These are phyloP conservation scores for Rhysida immarginata DNA, from an alignment of 1,140 invertebrate species.

Conservation along the genomic window DNA sequence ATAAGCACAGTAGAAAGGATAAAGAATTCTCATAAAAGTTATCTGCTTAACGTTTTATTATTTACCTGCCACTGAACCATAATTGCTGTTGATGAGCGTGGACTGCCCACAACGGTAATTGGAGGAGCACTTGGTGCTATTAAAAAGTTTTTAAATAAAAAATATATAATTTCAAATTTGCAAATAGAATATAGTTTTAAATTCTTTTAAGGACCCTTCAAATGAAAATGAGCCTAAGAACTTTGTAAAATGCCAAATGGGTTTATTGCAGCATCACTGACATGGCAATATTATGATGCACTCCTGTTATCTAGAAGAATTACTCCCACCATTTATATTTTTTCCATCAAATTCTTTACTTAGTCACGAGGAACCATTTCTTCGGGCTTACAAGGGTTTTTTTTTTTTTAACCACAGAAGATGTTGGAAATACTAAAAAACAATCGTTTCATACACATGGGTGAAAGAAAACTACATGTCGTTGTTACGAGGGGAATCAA, in stretches of 20 bases:
- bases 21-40: too few species aligned
- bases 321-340: background rate
- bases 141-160: background rate
- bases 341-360: background rate
- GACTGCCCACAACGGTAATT: slow-evolving; percentile 74
- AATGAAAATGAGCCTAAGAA: background rate
- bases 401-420: background rate
- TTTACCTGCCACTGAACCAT: slow-evolving; percentile 86
- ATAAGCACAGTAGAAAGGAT: too few species aligned
- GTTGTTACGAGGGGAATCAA: too few species aligned
- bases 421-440: too few species aligned
- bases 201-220: too few species aligned
- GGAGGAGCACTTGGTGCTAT: slow-evolving; percentile 76
- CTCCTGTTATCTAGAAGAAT: background rate
- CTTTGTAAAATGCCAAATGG: background rate
- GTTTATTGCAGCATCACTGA: background rate
- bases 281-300: background rate
- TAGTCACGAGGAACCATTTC: background rate
- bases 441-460: too few species aligned
- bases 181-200: too few species aligned
- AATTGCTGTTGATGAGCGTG: slow-evolving; percentile 82
- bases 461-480: background rate
- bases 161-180: too few species aligned
- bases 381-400: background rate
- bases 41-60: too few species aligned